Evolutionary conservation across 2,888 invertebrate genomes (phyloP).

Genomic region (Dryomyza anilis): DNA sequence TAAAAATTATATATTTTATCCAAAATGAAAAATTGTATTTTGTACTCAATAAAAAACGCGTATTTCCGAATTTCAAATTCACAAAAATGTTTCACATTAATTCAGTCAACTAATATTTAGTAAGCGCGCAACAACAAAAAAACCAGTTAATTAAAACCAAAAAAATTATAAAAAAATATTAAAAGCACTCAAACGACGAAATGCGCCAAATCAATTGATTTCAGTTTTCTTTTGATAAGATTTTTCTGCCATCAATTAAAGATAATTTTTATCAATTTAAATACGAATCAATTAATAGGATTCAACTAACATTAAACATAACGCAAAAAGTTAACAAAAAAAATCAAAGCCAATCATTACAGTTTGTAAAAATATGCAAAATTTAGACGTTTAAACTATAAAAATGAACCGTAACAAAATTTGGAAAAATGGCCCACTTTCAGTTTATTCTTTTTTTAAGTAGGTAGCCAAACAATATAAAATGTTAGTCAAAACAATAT

Average conservation of each 20-base stretch:
- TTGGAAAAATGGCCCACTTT: too few species aligned
- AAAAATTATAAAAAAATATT: slow-evolving; percentile 2
- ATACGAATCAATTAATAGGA: not conserved
- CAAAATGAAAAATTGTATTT: too few species aligned
- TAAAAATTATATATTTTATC: too few species aligned
- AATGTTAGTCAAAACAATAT: not conserved
- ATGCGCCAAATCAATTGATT: slow-evolving; percentile 18
- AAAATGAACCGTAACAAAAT: too few species aligned
- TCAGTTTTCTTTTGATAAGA: slow-evolving; percentile 32
- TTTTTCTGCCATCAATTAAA: slow-evolving; percentile 27
- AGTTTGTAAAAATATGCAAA: not conserved
- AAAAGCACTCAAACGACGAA: slow-evolving; percentile 5
- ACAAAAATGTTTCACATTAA: too few species aligned
- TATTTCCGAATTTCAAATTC: not conserved
- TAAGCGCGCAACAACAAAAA: too few species aligned
- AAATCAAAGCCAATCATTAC: slow-evolving; percentile 6
- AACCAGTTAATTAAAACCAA: too few species aligned
- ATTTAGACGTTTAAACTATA: not conserved
- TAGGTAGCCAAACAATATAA: not conserved
- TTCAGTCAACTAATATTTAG: too few species aligned
- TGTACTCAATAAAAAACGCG: not conserved
- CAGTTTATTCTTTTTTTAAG: too few species aligned
- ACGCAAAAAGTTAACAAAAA: slow-evolving; percentile 5
- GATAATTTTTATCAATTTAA: not conserved
- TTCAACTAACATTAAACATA: slow-evolving; percentile 4